Base-by-base conservation (phyloP, 2,113 vertebrate genomes). In the Brachypteracias leptosomus region DNA sequence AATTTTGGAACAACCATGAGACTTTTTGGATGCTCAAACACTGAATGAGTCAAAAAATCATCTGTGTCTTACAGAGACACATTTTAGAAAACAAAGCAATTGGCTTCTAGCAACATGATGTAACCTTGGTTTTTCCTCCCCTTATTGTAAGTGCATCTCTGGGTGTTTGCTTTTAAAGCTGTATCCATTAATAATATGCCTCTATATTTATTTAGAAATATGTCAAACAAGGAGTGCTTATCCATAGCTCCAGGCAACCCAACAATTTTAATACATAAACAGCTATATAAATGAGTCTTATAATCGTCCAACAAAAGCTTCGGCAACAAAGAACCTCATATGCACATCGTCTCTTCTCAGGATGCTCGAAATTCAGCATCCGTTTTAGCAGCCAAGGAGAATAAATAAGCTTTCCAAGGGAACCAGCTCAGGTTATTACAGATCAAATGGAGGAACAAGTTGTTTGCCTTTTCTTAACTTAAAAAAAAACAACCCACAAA, bases 21-120 rank as follows among this genome's bases (percentile, higher is more conserved):
- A 95, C 94, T 93, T 94, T 89, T 38, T 95, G 95, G 93, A 97
- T 94, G 90, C 65, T 93, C 66, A 88, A 80, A 94, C 21, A 31
- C 67, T 81, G 88, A 95, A 95, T 96, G 95, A 97, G 81, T 97
- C 90, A 96, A 95, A 95, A 96, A 93, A 94, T 97, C 93, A 96
- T 97, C 90, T 94, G 90, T 85, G 94, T 90, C 90, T 95, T 93
- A 82, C 93, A 83, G 72, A 95, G 88, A 93, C 96, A 90, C 72
- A 61, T 88, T 96, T 93, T 67, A 95, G 91, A 97, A 97, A 94
- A 97, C 90, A 97, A 94, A 97, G 88, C 67, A 95, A 88, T 54
- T 97, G 91, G 95, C 96, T 95, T 94, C 89, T 81, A 96, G 89
- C 66, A 86, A 79, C 68, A 90, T 97, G 96, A 96, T 95, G 95